These are phyloP conservation scores for Pseudolaguvia tuberculata DNA, from an alignment of 2,113 vertebrate genomes.

Conservation along the genomic window DNA sequence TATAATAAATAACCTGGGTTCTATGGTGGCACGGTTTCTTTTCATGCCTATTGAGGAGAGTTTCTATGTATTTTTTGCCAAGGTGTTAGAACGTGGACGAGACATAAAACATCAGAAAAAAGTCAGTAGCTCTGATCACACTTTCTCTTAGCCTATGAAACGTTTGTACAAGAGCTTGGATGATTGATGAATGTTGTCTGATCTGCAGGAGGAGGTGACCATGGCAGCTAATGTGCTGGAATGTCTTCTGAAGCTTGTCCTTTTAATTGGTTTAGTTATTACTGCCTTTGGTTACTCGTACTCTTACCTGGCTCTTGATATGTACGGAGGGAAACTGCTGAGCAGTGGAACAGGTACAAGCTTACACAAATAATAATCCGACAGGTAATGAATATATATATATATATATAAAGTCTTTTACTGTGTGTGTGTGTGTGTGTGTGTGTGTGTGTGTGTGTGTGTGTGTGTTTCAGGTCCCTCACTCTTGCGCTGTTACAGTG, in stretches of 20 bases:
- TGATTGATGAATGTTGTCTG: conserved; percentile 29
- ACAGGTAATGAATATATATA: too few species aligned
- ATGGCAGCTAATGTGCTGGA: conserved; percentile 83
- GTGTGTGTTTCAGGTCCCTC: conserved; percentile 73
- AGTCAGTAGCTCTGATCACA: conserved; percentile 62
- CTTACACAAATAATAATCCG: background rate
- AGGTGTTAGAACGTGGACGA: conserved; percentile 82
- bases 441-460: conserved; percentile 16
- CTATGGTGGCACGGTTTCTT: conserved; percentile 90
- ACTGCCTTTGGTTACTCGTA: conserved; percentile 88
- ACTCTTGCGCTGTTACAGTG: conserved; percentile 81
- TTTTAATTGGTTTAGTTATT: conserved; percentile 86
- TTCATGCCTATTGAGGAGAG: conserved; percentile 95
- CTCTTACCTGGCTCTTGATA: conserved; percentile 87
- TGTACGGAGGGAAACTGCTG: conserved; percentile 88
- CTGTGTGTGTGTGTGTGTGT: too few species aligned
- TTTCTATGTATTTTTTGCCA: conserved; percentile 95
- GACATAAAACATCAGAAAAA: conserved; percentile 75
- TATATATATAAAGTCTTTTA: too few species aligned
- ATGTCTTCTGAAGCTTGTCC: conserved; percentile 85
- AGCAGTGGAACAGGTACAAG: conserved; percentile 75
- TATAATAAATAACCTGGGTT: conserved; percentile 92
- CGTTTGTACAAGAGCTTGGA: background rate
- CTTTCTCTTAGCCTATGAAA: background rate
- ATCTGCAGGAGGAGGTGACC: conserved; percentile 79